phyloP scores from a whole-genome alignment of 2,113 vertebrate species.

The Harpagus bidentatus region DNA sequence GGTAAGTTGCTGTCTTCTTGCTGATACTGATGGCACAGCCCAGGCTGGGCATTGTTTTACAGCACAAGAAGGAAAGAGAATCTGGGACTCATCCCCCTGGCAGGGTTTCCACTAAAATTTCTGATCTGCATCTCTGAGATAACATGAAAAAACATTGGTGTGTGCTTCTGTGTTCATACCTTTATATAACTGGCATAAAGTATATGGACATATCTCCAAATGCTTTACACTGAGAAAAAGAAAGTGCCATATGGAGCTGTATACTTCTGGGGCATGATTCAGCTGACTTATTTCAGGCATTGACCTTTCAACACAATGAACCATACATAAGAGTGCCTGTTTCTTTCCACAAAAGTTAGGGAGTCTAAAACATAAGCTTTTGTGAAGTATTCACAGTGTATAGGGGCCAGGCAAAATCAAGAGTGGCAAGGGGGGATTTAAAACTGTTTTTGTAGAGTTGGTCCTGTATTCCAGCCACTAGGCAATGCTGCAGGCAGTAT shows the following conservation, averaged over 20 bases:
- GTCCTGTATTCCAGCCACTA: neutral
- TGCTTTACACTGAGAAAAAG: neutral
- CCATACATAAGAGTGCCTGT: neutral
- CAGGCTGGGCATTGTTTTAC: neutral
- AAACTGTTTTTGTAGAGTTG: neutral
- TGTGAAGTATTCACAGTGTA: neutral
- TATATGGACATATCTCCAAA: fast-evolving
- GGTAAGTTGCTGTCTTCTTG: constrained; percentile 71
- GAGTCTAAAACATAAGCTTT: neutral
- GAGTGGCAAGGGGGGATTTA: neutral
- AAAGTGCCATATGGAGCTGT: neutral
- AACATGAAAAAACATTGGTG: neutral
- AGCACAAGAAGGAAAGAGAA: neutral
- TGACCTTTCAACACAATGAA: neutral
- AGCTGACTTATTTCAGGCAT: neutral
- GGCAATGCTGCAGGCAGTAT: neutral
- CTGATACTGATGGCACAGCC: neutral
- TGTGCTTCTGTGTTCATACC: neutral
- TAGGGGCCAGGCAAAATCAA: neutral
- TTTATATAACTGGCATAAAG: neutral
- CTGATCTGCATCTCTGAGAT: neutral
- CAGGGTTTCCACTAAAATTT: neutral
- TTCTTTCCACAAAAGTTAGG: neutral
- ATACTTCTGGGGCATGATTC: neutral
- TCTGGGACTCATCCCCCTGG: neutral